Conservation (phyloP, 1,140 invertebrate genomes). For the Diprion similis region DNA sequence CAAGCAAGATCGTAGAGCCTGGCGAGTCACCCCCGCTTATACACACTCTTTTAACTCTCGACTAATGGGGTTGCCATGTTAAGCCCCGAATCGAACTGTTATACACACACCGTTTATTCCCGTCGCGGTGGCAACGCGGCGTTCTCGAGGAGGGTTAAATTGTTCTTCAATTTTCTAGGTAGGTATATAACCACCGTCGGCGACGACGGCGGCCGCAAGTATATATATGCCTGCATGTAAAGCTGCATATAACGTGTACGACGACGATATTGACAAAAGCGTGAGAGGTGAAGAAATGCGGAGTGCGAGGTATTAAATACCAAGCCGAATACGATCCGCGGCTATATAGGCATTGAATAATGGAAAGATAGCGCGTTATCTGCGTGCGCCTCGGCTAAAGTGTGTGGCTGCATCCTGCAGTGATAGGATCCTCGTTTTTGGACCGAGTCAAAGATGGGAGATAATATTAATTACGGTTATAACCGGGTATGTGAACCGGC, state of each 20-base stretch:
- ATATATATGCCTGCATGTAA: too few species aligned
- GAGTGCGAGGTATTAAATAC: too few species aligned
- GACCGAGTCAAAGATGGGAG: not conserved
- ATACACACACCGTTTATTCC: not conserved
- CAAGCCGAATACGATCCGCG: not conserved
- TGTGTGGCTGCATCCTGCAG: not conserved
- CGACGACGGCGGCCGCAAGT: not conserved
- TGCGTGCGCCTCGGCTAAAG: not conserved
- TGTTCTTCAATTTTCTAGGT: not conserved
- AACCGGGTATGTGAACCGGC: not conserved
- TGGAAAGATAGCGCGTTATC: not conserved
- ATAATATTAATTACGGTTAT: constrained; percentile 3
- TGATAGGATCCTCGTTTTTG: too few species aligned
- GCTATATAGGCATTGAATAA: not conserved
- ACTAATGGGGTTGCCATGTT: constrained; percentile 2
- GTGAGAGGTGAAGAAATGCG: too few species aligned
- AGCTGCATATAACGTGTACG: too few species aligned
- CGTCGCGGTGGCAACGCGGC: too few species aligned
- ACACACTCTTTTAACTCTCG: not conserved
- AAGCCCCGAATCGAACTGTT: not conserved
- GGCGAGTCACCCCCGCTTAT: too few species aligned
- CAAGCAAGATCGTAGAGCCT: too few species aligned
- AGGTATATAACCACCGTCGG: not conserved
- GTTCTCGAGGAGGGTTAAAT: not conserved
- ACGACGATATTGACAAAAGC: too few species aligned